Evolutionary conservation across 2,888 invertebrate species (phyloP).

Genomic region (Parnassius apollo): DNA sequence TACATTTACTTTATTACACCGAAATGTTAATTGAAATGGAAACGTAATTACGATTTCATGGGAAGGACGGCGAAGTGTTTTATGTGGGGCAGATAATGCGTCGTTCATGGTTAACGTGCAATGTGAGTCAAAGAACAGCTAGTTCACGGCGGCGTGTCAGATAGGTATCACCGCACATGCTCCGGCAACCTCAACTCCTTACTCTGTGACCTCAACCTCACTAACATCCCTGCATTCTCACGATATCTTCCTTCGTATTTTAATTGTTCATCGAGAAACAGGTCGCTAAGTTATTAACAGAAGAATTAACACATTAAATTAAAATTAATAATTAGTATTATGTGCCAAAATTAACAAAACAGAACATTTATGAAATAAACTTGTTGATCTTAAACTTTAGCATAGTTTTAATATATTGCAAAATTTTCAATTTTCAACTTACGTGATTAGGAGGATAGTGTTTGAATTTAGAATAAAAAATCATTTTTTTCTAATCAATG

Average conservation of each 20-base stretch:
- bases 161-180: conserved; percentile 52
- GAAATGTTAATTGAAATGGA: conserved; percentile 21
- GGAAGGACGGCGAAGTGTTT: conserved; percentile 38
- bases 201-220: conserved; percentile 1
- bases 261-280: too few species aligned
- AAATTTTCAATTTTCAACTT: too few species aligned
- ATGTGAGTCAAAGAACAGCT: conserved; percentile 66
- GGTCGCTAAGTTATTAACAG: too few species aligned
- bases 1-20: background rate
- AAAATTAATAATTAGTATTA: too few species aligned
- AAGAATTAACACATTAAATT: too few species aligned
- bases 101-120: conserved; percentile 62
- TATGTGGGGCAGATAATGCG: conserved; percentile 50
- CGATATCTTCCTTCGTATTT: background rate
- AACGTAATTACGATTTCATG: conserved; percentile 36
- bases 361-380: too few species aligned
- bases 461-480: too few species aligned
- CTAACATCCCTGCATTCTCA: conserved; percentile 16
- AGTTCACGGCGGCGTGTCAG: conserved; percentile 53
- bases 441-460: too few species aligned
- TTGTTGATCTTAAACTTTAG: too few species aligned
- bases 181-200: conserved; percentile 3
- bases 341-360: too few species aligned
- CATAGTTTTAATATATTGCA: too few species aligned
- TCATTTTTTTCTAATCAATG: too few species aligned